Percentiles rank a stretch among this genome's conserved stretches.
Evolutionary conservation across 2,797 vertebrate species (phyloP).

Genomic region (Paedocypris micromegethes): DNA sequence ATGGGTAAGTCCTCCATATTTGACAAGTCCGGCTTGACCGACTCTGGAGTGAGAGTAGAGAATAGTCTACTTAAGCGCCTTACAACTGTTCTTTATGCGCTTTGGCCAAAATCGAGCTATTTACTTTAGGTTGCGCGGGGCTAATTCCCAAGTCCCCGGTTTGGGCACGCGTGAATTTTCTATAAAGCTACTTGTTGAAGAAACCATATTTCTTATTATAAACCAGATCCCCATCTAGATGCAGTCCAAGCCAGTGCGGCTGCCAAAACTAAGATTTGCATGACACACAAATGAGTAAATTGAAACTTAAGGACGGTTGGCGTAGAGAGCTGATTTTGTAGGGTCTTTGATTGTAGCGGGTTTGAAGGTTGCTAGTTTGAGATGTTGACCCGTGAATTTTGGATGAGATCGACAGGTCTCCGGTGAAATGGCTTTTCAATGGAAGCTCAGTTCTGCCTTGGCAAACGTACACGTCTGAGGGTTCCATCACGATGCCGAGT

Average conservation of each 20-base stretch:
- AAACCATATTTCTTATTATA: constrained; percentile 16
- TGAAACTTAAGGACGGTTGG: not conserved
- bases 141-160: constrained; percentile 30
- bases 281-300: constrained; percentile 20
- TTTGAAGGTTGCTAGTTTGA: constrained; percentile 17
- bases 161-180: constrained; percentile 20
- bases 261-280: constrained; percentile 35
- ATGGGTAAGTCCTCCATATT: constrained; percentile 55
- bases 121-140: constrained; percentile 13
- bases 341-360: constrained; percentile 12
- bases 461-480: constrained; percentile 58
- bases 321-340: constrained; percentile 10
- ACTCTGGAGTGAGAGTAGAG: constrained; percentile 36
- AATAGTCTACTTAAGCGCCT: constrained; percentile 34
- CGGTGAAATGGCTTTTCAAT: constrained; percentile 67
- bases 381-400: constrained; percentile 39
- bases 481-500: constrained; percentile 59
- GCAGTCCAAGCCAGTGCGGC: constrained; percentile 13
- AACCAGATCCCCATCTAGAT: constrained; percentile 11
- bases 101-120: constrained; percentile 37
- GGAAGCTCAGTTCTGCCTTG: constrained; percentile 51
- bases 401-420: constrained; percentile 51
- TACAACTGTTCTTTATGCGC: constrained; percentile 13
- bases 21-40: not conserved
- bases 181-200: constrained; percentile 32